Evolutionary conservation across 1,140 invertebrate genomes (phyloP).

Genomic region (Heliothis virescens): DNA sequence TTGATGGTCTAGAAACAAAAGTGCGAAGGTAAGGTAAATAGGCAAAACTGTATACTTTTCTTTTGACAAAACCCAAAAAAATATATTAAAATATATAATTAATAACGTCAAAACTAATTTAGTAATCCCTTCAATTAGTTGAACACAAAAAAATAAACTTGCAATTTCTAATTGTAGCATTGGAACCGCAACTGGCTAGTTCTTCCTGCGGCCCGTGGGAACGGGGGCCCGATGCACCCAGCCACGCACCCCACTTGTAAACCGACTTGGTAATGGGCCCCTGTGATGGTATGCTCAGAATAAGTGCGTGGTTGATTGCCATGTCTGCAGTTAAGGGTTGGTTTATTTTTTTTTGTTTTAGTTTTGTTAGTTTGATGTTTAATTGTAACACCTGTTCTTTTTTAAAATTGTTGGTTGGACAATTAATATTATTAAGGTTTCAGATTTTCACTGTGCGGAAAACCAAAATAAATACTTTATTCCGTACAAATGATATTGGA

Average conservation of each 20-base stretch:
- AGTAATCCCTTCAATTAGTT: constrained; percentile 16
- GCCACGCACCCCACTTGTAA: constrained; percentile 41
- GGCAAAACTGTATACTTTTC: no score
- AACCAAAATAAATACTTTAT: no score
- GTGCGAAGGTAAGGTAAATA: no score
- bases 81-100: no score
- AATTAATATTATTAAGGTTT: no score
- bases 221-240: constrained; percentile 34
- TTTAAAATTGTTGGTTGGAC: neutral
- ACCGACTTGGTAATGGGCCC: constrained; percentile 45
- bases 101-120: no score
- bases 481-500: no score
- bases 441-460: no score
- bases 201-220: constrained; percentile 52
- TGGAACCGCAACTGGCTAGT: constrained; percentile 30
- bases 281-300: constrained; percentile 46
- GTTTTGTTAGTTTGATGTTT: neutral
- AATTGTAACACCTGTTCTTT: neutral
- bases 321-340: constrained; percentile 4
- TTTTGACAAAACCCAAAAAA: no score
- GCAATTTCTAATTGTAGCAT: constrained; percentile 33
- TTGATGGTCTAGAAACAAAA: neutral
- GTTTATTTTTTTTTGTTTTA: constrained; percentile 13
- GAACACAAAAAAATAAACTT: constrained; percentile 12
- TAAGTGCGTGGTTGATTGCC: neutral